phyloP scores from a whole-genome alignment of 2,797 vertebrate genomes.

The Apogon hyalosoma region DNA sequence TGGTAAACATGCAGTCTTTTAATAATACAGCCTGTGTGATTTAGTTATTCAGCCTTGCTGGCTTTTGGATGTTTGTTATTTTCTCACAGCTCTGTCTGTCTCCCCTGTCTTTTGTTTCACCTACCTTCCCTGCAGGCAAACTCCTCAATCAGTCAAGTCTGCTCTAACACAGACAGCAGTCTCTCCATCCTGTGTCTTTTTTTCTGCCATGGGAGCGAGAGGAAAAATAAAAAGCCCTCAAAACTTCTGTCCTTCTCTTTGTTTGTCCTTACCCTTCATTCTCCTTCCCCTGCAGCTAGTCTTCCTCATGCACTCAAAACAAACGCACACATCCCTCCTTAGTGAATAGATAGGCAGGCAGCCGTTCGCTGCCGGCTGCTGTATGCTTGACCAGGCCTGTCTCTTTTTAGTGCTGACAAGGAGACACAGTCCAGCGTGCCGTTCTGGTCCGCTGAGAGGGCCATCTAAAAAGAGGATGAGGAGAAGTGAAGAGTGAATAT shows the following conservation, averaged over 20 bases:
- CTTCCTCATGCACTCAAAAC: conserved; percentile 7
- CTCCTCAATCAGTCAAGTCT: conserved; percentile 38
- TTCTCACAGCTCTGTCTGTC: conserved; percentile 20
- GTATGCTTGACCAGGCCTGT: conserved; percentile 50
- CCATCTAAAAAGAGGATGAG: conserved; percentile 8
- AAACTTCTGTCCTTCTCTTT: conserved; percentile 28
- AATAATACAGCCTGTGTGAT: conserved; percentile 2
- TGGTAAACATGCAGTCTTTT: background rate
- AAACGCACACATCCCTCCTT: conserved; percentile 4
- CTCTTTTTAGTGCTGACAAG: conserved; percentile 50
- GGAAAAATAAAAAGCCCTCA: conserved; percentile 22
- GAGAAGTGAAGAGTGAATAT: conserved; percentile 1
- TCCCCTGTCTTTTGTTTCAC: conserved; percentile 57
- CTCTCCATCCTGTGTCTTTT: conserved; percentile 24
- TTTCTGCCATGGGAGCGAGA: conserved; percentile 25
- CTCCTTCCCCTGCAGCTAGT: conserved; percentile 21
- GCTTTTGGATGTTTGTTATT: background rate
- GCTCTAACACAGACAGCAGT: conserved; percentile 16
- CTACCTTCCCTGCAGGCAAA: conserved; percentile 38
- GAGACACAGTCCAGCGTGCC: conserved; percentile 16
- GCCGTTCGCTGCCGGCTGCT: conserved; percentile 38
- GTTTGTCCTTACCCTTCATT: conserved; percentile 40
- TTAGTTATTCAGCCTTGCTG: conserved; percentile 3
- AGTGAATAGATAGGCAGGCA: conserved; percentile 23
- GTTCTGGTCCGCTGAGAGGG: conserved; percentile 28